Conservation (phyloP, 1,140 invertebrate genomes). For the Myzus persicae region DNA sequence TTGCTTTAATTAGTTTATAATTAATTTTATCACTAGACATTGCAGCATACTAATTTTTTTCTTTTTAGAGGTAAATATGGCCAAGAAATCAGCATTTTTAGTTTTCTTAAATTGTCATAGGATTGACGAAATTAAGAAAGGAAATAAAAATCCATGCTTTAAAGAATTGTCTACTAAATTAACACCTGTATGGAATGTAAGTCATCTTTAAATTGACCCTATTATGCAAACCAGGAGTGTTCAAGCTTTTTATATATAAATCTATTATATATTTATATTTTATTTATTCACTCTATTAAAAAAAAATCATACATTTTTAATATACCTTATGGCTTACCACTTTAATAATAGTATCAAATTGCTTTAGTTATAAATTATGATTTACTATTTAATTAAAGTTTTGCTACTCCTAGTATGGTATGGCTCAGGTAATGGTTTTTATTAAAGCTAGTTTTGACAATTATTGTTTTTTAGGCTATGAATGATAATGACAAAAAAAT, state of each 20-base stretch:
- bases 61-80: constrained; percentile 1
- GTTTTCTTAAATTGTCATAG: neutral
- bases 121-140: neutral
- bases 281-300: neutral
- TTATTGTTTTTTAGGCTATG: constrained; percentile 8
- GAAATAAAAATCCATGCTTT: neutral
- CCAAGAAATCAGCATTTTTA: constrained; percentile 9
- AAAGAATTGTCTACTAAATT: neutral
- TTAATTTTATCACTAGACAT: too few relatives aligned
- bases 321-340: neutral
- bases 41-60: neutral
- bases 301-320: neutral
- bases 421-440: neutral
- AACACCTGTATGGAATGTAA: constrained; percentile 34
- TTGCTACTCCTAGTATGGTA: neutral
- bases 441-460: neutral
- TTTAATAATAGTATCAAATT: neutral
- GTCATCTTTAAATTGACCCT: neutral
- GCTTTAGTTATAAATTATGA: constrained; percentile 2
- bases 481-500: neutral
- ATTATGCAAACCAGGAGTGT: too few relatives aligned
- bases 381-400: neutral
- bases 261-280: too few relatives aligned
- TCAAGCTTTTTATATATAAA: neutral
- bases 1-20: too few relatives aligned